Evolutionary conservation across 2,888 invertebrate species (phyloP), one percentile per base, ranked within the genome.

Genomic region (Elysia crispata): DNA sequence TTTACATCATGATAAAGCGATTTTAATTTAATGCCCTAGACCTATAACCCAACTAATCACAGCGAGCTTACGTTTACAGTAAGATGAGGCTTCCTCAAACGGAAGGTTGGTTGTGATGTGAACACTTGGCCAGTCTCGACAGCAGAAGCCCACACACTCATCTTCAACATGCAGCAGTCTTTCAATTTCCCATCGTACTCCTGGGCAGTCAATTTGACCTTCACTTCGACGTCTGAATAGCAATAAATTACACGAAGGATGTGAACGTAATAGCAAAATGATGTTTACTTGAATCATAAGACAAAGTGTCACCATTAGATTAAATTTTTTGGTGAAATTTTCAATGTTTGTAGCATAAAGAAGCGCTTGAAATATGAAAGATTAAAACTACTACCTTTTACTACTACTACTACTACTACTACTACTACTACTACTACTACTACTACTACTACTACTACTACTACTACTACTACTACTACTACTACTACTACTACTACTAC

Each of bases 91-190:
- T 95, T 95, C 49, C 95, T 92, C 8, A 96, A 94, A 91, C 96
- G 95, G 92, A 96, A 96, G 92, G 96, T 96, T 86, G 96, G 96
- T 87, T 96, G 96, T 84, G 95, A 95, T 0, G 95, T 95, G 95
- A 96, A 96, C 1, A 95, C 95, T 91, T 96, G 96, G 77, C 94
- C 95, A 23, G 96, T 96, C 91, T 96, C 96, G 77, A 94, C 93
- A 0, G 96, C 96, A n/a, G 95, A 94, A 25, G 95, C 95, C 91
- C 96, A 95, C 3, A 95, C 95, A 86, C 95, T 95, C 81, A 95
- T 94, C 92, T 95, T 95, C 79, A 96, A 93, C 92, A 95, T 94
- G 75, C 94, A 93, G 86, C 95, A 95, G 87, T 95, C 95, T 0
- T 95, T 95, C 84, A 95, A 89, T 88, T 95, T 95, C 81, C 94